phyloP scores from a whole-genome alignment of 2,113 vertebrate genomes.

The Sitta europaea region DNA sequence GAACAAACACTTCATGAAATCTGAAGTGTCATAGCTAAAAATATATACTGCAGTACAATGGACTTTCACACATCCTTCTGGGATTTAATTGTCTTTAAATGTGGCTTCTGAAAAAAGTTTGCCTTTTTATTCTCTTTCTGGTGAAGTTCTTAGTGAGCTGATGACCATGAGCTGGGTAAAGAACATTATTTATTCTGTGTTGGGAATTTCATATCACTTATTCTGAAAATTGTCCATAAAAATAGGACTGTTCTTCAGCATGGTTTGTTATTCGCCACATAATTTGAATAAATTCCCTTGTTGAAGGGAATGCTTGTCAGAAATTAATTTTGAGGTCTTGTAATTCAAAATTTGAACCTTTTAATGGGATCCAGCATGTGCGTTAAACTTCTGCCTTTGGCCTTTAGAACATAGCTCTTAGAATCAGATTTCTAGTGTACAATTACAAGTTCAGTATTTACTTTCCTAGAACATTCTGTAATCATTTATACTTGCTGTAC shows the following conservation, averaged over 20 bases:
- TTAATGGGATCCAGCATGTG: background rate
- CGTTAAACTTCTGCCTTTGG: background rate
- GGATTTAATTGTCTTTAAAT: background rate
- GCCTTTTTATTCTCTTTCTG: background rate
- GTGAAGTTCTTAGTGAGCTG: background rate
- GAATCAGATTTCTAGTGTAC: background rate
- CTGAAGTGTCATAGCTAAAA: slow-evolving; percentile 29
- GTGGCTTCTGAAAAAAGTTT: background rate
- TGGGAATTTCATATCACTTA: background rate
- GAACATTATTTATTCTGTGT: background rate
- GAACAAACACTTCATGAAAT: slow-evolving; percentile 22
- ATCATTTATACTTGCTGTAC: background rate
- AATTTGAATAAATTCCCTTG: background rate
- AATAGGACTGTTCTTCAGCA: background rate
- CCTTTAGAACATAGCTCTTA: background rate
- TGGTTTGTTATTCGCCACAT: background rate
- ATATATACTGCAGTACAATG: background rate
- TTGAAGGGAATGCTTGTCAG: background rate
- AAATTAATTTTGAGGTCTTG: background rate
- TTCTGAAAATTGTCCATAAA: background rate
- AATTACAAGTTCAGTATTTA: slow-evolving; percentile 9
- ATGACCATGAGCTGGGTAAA: background rate
- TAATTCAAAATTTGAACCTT: background rate
- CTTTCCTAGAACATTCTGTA: slow-evolving; percentile 18
- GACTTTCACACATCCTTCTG: background rate